These are phyloP conservation scores for Mactra quadrangularis DNA, from an alignment of 1,140 invertebrate species.

Conservation along the genomic window DNA sequence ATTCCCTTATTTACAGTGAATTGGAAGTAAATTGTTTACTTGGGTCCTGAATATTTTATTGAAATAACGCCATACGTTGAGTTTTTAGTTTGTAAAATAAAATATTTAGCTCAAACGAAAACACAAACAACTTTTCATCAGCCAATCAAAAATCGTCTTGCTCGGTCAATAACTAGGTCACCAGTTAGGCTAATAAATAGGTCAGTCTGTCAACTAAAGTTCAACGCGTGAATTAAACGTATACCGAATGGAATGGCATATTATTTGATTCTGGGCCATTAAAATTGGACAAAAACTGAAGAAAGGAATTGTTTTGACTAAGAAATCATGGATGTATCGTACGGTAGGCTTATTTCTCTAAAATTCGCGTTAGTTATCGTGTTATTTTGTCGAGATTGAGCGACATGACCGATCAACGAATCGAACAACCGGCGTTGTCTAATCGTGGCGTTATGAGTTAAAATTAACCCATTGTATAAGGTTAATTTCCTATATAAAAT, in stretches of 20 bases:
- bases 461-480: too few species aligned
- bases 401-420: too few species aligned
- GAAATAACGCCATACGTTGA: background rate
- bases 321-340: too few species aligned
- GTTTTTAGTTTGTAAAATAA: background rate
- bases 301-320: too few species aligned
- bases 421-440: too few species aligned
- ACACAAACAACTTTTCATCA: slow-evolving; percentile 60
- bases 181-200: slow-evolving; percentile 60
- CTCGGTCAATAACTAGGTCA: slow-evolving; percentile 61
- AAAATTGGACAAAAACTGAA: too few species aligned
- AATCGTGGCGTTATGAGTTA: too few species aligned
- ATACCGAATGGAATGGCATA: slow-evolving; percentile 37
- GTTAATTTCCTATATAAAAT: too few species aligned
- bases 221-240: slow-evolving; percentile 52
- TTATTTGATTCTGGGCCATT: slow-evolving; percentile 27
- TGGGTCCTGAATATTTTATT: background rate
- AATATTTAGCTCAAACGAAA: background rate
- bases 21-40: background rate
- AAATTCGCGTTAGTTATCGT: too few species aligned
- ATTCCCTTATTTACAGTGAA: background rate
- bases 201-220: slow-evolving; percentile 69
- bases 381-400: too few species aligned
- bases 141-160: slow-evolving; percentile 61
- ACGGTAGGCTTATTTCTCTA: too few species aligned